Evolutionary conservation across 2,797 vertebrate genomes (phyloP), one percentile per base, ranked within the genome.

Genomic region (Pipistrellus nathusii): DNA sequence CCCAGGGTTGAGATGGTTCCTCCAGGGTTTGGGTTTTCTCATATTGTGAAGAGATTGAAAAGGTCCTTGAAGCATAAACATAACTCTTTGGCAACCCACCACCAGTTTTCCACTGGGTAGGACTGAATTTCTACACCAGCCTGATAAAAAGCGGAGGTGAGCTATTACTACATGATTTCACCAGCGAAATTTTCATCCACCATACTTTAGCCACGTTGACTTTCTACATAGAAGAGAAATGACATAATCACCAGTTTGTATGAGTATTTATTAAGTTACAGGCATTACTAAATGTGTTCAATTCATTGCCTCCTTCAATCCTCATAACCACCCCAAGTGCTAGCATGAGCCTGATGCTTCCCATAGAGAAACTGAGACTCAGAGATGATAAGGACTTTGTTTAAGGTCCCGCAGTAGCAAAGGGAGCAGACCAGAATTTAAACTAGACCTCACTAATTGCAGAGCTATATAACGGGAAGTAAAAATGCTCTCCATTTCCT

Each of bases 401-500:
- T 85, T 81, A 84, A 81, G 57, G 27, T 83, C 32, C 92, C 32
- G 32, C 2, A 32, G 10, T 59, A 81, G 75, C 75, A 85, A 81
- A 66, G 15, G 80, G 25, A 89, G 83, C 14, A 25, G 44, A 83
- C 20, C 14, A 72, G 90, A 95, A 78, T 85, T 41, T 91, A 76
- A 78, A 90, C 41, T 94, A 83, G 51, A 93, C 17, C 32, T 75
- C 46, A 30, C n/a, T 80, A 80, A 76, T 68, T 44, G 44, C 44
- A 84, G 8, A 73, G 6, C 51, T 66, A 48, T 71, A 18, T 51
- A 88, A 88, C 69, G 55, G 62, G 20, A 92, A 92, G 30, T n/a
- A 48, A 96, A 95, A 90, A 78, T 77, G 55, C 13, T 46, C 10
- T 95, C 53, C 21, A 25, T 93, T 88, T 95, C 46, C 10, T 35